A percentile compares a stretch with the other conserved stretches of the same genome.
phyloP scores from a whole-genome alignment of 2,888 invertebrate genomes.

The Yponomeuta evonymella region DNA sequence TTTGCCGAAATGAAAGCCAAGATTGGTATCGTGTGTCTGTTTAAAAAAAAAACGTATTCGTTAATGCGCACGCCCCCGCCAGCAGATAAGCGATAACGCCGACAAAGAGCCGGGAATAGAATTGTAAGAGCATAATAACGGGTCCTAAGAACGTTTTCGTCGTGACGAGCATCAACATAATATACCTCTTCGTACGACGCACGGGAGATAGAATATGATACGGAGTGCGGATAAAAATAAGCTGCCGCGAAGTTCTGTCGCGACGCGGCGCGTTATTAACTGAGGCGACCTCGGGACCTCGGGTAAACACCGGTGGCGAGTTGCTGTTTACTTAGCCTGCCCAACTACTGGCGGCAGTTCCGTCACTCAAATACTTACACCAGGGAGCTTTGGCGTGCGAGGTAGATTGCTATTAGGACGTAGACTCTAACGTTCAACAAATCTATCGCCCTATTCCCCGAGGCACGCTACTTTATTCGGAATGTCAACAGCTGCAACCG shows the following conservation, averaged over 20 bases:
- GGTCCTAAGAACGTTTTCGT: neutral
- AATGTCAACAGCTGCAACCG: too few relatives aligned
- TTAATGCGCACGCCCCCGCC: neutral
- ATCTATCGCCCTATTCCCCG: too few relatives aligned
- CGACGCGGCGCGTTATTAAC: neutral
- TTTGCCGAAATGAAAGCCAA: neutral
- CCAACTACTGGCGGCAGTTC: neutral
- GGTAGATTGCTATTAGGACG: neutral
- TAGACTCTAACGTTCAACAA: too few relatives aligned
- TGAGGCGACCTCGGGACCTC: neutral
- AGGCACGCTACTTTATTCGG: too few relatives aligned
- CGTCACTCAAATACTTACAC: neutral
- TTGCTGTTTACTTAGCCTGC: neutral
- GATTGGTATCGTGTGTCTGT: neutral
- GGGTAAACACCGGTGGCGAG: neutral
- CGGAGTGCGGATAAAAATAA: neutral
- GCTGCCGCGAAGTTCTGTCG: neutral
- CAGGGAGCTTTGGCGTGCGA: neutral
- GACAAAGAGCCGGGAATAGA: neutral
- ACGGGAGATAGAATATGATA: neutral
- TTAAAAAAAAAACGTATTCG: neutral
- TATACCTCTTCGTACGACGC: neutral
- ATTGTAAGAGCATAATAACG: neutral
- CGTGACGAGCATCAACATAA: neutral
- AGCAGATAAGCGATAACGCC: neutral